phyloP scores from a whole-genome alignment of 2,888 invertebrate genomes.

The Notodonta ziczac region DNA sequence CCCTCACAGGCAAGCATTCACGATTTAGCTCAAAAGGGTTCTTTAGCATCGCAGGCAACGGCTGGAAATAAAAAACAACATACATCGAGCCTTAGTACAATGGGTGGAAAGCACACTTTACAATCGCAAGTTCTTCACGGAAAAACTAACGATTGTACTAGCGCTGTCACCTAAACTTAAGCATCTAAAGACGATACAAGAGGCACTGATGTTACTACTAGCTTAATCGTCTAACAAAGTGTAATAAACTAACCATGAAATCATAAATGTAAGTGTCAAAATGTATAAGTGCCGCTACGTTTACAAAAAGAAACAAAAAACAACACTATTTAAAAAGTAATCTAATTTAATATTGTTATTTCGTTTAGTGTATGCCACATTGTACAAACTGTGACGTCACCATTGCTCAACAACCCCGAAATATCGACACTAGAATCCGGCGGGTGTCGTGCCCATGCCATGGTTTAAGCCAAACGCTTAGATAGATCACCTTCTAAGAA shows the following conservation, averaged over 20 bases:
- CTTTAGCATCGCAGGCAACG: slow-evolving; percentile 84
- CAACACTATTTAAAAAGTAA: slow-evolving; percentile 18
- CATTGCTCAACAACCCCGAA: slow-evolving; percentile 54
- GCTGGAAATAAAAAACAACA: slow-evolving; percentile 85
- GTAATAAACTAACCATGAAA: slow-evolving; percentile 44
- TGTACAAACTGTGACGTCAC: slow-evolving; percentile 62
- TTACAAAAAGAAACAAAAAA: slow-evolving; percentile 29
- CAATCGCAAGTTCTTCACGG: slow-evolving; percentile 62
- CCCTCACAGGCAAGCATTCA: slow-evolving; percentile 85
- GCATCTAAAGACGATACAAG: slow-evolving; percentile 72
- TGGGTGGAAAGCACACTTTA: slow-evolving; percentile 66
- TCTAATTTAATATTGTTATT: slow-evolving; percentile 33
- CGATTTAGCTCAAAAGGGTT: slow-evolving; percentile 84
- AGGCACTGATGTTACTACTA: slow-evolving; percentile 41
- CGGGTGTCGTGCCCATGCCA: slow-evolving; percentile 82
- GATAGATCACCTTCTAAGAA: slow-evolving; percentile 75
- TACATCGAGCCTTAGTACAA: slow-evolving; percentile 83
- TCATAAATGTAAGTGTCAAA: slow-evolving; percentile 47
- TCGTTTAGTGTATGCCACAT: slow-evolving; percentile 58
- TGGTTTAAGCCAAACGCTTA: slow-evolving; percentile 80
- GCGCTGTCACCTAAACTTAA: slow-evolving; percentile 70
- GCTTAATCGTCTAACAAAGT: slow-evolving; percentile 40
- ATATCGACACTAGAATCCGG: slow-evolving; percentile 65
- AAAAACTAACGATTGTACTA: slow-evolving; percentile 65
- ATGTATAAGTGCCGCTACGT: slow-evolving; percentile 52